phyloP scores from a whole-genome alignment of 2,888 invertebrate genomes.

The Listrodromus nycthemerus region DNA sequence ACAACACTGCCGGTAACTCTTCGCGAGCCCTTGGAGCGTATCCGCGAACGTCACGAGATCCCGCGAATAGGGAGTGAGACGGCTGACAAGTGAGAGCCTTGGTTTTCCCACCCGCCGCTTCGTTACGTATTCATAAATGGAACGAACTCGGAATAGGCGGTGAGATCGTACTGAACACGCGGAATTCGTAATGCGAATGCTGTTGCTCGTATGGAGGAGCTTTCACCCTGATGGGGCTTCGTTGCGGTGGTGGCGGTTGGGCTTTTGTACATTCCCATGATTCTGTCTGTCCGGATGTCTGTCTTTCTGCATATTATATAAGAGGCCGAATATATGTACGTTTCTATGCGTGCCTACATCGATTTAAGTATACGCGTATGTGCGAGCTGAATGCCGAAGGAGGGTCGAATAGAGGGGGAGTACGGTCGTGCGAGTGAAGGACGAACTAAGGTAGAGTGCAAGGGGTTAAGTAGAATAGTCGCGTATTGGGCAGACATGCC shows the following conservation, averaged over 20 bases:
- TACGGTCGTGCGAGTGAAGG: background rate
- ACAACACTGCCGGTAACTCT: background rate
- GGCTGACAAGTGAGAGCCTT: conserved; percentile 54
- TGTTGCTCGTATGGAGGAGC: conserved; percentile 70
- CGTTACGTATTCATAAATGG: conserved; percentile 81
- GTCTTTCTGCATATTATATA: conserved; percentile 9
- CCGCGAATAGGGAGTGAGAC: background rate
- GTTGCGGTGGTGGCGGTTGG: conserved; percentile 59
- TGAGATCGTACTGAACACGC: conserved; percentile 70
- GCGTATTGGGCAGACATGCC: background rate
- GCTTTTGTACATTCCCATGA: conserved; percentile 36
- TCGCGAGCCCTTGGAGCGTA: conserved; percentile 6
- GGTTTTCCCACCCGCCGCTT: conserved; percentile 72
- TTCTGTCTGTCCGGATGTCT: conserved; percentile 23
- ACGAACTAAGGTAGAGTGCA: background rate
- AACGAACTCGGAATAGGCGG: conserved; percentile 76
- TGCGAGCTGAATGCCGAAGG: background rate
- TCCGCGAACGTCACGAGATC: conserved; percentile 20
- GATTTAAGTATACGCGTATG: conserved; percentile 14
- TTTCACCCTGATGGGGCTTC: conserved; percentile 32
- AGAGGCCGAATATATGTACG: background rate
- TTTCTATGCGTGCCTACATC: conserved; percentile 4
- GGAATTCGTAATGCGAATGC: conserved; percentile 78
- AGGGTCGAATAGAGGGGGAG: background rate
- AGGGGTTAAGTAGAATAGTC: conserved; percentile 5